Evolutionary conservation across 2,113 vertebrate genomes (phyloP).

Genomic region (Thermophis baileyi): DNA sequence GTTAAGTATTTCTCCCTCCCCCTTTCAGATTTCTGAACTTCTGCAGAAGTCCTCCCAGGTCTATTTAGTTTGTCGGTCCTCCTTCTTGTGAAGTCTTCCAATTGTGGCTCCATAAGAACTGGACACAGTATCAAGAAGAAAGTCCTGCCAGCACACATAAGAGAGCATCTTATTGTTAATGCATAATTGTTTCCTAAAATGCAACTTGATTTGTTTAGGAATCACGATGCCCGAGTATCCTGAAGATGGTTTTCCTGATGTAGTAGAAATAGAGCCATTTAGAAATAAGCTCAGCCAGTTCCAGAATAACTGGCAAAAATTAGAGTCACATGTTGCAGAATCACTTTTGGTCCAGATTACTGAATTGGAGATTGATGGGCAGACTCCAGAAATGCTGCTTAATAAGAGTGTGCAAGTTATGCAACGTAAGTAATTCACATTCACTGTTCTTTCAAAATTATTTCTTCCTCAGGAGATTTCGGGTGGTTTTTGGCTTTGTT

Average conservation of each 20-base stretch:
- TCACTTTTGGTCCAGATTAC: constrained; percentile 43
- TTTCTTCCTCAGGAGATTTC: neutral
- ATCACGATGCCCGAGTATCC: constrained; percentile 63
- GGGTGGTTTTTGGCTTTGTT: neutral
- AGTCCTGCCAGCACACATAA: neutral
- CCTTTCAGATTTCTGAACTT: neutral
- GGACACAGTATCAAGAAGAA: neutral
- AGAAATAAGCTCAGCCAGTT: constrained; percentile 69
- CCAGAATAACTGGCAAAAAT: constrained; percentile 64
- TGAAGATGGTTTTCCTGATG: constrained; percentile 75
- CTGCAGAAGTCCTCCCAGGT: neutral
- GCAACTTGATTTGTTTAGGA: constrained; percentile 55
- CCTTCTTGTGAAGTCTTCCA: neutral
- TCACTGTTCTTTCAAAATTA: constrained; percentile 3
- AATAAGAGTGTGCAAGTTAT: constrained; percentile 71
- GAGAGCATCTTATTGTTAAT: neutral
- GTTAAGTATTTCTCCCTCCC: neutral
- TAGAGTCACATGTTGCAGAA: constrained; percentile 59
- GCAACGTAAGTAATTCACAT: constrained; percentile 78
- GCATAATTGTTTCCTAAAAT: constrained; percentile 10
- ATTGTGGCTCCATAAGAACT: neutral
- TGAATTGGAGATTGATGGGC: constrained; percentile 74
- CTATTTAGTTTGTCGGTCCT: neutral
- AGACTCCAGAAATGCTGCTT: constrained; percentile 78
- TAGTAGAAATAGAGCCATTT: constrained; percentile 77